A percentile compares a stretch with the other conserved stretches of the same genome.
These are phyloP conservation scores for Mylabris phalerata DNA, from an alignment of 1,140 invertebrate genomes.

Conservation along the genomic window DNA sequence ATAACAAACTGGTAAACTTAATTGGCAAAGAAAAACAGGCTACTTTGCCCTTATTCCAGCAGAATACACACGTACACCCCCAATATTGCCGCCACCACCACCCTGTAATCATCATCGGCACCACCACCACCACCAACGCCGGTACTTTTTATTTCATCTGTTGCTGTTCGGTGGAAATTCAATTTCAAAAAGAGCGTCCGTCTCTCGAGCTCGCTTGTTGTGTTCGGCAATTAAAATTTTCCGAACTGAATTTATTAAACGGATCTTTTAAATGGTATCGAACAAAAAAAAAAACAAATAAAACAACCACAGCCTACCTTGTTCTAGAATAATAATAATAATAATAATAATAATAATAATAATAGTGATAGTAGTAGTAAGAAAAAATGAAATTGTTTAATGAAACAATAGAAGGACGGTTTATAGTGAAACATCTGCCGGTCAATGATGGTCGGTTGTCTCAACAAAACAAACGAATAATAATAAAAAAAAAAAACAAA, in stretches of 20 bases:
- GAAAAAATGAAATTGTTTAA: not conserved
- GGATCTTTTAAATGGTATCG: no score
- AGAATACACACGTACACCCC: no score
- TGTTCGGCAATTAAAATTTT: no score
- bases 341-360: not conserved
- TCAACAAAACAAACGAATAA: no score
- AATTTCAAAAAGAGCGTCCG: conserved; percentile 4
- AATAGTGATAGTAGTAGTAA: not conserved
- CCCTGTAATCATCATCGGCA: not conserved
- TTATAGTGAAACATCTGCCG: conserved; percentile 7
- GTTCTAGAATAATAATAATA: not conserved
- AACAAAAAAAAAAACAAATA: no score
- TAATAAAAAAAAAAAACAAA: no score
- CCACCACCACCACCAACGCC: no score
- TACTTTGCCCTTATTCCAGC: not conserved
- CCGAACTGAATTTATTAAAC: no score
- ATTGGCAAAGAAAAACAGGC: conserved; percentile 34
- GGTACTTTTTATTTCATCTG: no score
- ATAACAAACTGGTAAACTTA: conserved; percentile 35
- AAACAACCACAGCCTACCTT: not conserved
- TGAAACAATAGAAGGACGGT: no score
- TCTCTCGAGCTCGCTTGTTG: no score
- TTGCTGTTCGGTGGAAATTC: conserved; percentile 3
- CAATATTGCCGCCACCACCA: not conserved
- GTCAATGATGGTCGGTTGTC: not conserved